Base-by-base conservation (phyloP, 2,113 vertebrate species). In the Rhombomys opimus region DNA sequence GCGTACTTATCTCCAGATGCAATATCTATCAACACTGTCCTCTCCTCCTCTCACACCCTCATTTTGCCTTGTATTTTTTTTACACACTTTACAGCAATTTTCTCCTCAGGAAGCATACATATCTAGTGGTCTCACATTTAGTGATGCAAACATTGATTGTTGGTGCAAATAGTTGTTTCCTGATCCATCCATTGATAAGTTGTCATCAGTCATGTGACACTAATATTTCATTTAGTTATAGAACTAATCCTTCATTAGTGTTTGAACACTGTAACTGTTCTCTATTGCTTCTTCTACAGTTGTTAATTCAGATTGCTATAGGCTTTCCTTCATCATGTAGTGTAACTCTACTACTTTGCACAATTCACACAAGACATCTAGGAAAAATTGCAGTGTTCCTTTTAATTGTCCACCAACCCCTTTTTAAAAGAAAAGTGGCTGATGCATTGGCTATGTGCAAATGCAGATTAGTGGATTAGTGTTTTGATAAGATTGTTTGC, bases 231-330 rank as follows among this genome's bases (percentile, higher is more conserved):
- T 75, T 88, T 80, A 72, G 46, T 85, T 70, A 27, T 13, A 89
- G 14, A 13, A 22, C 59, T 93, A 78, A 41, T 68, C 73, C 96
- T 92, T 75, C 89, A 91, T 82, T 82, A 46, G 81, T 89, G 11
- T 38, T 81, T 81, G 84, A 92, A 95, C 95, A 77, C 10, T 86
- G 65, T 73, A 63, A 72, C 95, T 97, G 85, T 90, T 75, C 68
- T 77, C 4, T 91, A 17, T 85, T 4, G 80, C 85, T 86, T 92
- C 32, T 93, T 84, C 57, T 65, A 25, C n/a, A 87, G 50, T 78
- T 54, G 18, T 72, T 84, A 46, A 14, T 52, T 92, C 76, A 20
- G 20, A 77, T 85, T 94, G 13, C 76, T 59, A 23, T 11, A 50
- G 25, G 7, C 61, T 82, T 88, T 46, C 14, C 41, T 89, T 59